Base-by-base conservation (phyloP, 2,797 vertebrate genomes). In the Myioborus melanocephalus region DNA sequence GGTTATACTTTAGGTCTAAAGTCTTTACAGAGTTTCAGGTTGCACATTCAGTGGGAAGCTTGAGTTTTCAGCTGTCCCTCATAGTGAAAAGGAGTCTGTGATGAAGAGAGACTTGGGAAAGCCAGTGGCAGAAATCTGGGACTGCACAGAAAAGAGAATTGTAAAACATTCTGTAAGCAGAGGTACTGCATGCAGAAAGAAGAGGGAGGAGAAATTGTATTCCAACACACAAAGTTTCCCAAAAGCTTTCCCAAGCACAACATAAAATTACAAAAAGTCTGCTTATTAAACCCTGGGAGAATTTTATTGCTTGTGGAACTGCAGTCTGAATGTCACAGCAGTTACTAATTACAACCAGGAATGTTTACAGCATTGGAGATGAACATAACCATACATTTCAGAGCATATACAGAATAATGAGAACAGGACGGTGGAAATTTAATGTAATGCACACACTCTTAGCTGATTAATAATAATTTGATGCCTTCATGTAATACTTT, bases 331-430 rank as follows among this genome's bases (percentile, higher is more conserved):
- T 81, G 84, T 82, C 64, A 41, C 91, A 92, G 93, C 71, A 93
- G 90, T 87, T 93, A 52, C 59, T 89, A 83, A 91, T 95, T 90
- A 84, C 44, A 76, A 18, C 46, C 37, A 72, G 52, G 66, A 87
- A 69, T 81, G 88, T 93, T 93, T 92, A 63, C 68, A 85, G 32
- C 41, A 32, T 17, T 0, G 0, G 68, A 83, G 65, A 87, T 91
- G 41, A 92, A 47, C 28, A 20, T 66, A 84, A 82, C 64, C 0
- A 0, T 69, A 60, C 30, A 14, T 87, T 70, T 92, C 60, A 35
- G 30, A 85, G 68, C 21, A 32, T 20, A 13, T 24, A 13, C 34
- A 71, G 37, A 22, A 56, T 47, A 66, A 83, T 82, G 65, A 88
- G 56, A 84, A 61, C 14, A 53, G 53, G 21, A 46, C 11, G 44